Conservation (phyloP, 2,113 vertebrate genomes). For the Chrysemys picta region DNA sequence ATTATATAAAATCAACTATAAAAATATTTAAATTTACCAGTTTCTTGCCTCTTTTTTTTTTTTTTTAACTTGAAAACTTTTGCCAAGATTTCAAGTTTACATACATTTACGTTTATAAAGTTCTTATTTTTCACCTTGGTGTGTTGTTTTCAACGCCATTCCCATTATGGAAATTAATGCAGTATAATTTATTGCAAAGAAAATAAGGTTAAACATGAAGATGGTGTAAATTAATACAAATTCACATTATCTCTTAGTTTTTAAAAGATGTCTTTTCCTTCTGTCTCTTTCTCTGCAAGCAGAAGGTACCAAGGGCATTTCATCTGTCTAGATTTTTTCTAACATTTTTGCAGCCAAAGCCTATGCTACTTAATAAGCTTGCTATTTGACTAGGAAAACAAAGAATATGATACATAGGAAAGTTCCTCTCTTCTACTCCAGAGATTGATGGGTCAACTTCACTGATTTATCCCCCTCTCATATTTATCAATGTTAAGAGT, state of each 20-base stretch:
- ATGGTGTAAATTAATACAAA: background rate
- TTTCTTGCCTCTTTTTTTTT: background rate
- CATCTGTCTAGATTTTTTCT: constrained; percentile 28
- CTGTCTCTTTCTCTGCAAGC: background rate
- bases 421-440: background rate
- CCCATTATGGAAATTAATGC: constrained; percentile 5
- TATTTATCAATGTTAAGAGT: background rate
- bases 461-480: background rate
- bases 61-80: constrained; percentile 19
- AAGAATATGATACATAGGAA: background rate
- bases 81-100: background rate
- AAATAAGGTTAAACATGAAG: constrained; percentile 28
- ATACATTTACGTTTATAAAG: background rate
- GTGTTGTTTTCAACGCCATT: background rate
- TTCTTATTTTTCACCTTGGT: background rate
- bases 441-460: background rate
- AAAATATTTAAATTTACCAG: background rate
- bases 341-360: background rate
- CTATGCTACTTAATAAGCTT: background rate
- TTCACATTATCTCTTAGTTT: background rate
- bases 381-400: background rate
- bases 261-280: constrained; percentile 27
- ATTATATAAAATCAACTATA: background rate
- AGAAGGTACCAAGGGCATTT: constrained; percentile 18
- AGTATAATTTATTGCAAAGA: background rate